Percentiles rank a stretch among this genome's conserved stretches.
These are phyloP conservation scores for Danionella cerebrum DNA, from an alignment of 2,113 vertebrate species.

Conservation along the genomic window DNA sequence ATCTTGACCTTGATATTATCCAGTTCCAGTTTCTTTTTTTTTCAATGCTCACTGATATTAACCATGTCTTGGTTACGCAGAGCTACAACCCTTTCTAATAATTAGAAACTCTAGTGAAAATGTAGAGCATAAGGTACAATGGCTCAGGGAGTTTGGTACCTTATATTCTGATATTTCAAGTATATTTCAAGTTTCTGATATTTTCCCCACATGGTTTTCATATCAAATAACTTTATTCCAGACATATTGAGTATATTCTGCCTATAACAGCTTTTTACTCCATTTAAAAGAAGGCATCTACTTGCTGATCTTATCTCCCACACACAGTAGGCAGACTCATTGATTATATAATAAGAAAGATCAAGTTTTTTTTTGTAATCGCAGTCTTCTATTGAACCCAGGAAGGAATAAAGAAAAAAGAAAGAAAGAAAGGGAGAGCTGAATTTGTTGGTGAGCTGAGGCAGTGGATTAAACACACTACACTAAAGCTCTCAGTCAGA, in stretches of 20 bases:
- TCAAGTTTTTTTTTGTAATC: not conserved
- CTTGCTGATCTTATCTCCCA: not conserved
- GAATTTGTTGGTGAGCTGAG: not conserved
- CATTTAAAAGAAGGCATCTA: not conserved
- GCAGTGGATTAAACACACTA: not conserved
- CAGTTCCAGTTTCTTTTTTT: too few species aligned
- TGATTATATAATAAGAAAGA: not conserved
- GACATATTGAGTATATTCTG: not conserved
- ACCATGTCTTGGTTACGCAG: too few species aligned
- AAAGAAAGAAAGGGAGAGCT: too few species aligned
- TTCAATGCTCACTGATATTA: too few species aligned
- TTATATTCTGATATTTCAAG: too few species aligned
- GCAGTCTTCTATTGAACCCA: not conserved
- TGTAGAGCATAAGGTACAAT: too few species aligned
- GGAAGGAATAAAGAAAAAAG: not conserved
- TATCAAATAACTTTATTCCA: not conserved
- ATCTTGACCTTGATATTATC: too few species aligned
- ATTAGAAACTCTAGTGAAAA: too few species aligned
- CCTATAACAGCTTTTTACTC: not conserved
- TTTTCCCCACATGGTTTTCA: too few species aligned
- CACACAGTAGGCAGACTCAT: not conserved
- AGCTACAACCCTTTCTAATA: too few species aligned
- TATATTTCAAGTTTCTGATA: too few species aligned
- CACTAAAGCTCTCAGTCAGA: not conserved
- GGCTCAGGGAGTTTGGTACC: too few species aligned